Evolutionary conservation across 2,888 invertebrate genomes (phyloP).

Genomic region (Lepetodrilus schrolli): DNA sequence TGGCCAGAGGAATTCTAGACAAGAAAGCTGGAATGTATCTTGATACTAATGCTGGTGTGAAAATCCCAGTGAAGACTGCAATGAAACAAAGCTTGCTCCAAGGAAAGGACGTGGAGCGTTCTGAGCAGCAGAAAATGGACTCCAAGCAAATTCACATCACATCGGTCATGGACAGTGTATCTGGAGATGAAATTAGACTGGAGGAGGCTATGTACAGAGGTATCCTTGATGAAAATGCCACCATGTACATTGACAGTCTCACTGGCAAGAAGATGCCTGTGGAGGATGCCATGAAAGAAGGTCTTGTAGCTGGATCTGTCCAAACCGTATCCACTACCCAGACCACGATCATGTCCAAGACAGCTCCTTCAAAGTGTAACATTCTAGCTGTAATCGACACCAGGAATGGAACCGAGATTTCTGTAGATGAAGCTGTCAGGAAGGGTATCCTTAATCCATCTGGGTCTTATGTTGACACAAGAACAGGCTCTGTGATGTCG

Average conservation of each 20-base stretch:
- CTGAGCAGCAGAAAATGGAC: conserved; percentile 54
- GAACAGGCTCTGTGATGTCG: conserved; percentile 86
- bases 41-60: conserved; percentile 86
- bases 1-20: conserved; percentile 89
- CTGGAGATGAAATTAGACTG: conserved; percentile 87
- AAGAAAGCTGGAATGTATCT: conserved; percentile 78
- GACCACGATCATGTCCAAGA: conserved; percentile 52
- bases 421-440: conserved; percentile 88
- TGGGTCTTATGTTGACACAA: conserved; percentile 87
- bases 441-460: conserved; percentile 84
- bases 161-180: conserved; percentile 84
- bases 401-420: conserved; percentile 83
- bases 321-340: conserved; percentile 76
- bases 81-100: conserved; percentile 57
- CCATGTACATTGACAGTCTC: conserved; percentile 86
- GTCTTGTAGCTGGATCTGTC: conserved; percentile 87
- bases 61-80: conserved; percentile 87
- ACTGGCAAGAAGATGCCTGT: conserved; percentile 86
- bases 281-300: conserved; percentile 87
- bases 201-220: conserved; percentile 86
- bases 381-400: conserved; percentile 82
- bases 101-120: conserved; percentile 46
- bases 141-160: conserved; percentile 55
- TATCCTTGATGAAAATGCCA: conserved; percentile 87
- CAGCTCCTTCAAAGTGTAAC: conserved; percentile 58